Conservation (phyloP, 2,888 invertebrate genomes). For the Ditylenchus weischeri region DNA sequence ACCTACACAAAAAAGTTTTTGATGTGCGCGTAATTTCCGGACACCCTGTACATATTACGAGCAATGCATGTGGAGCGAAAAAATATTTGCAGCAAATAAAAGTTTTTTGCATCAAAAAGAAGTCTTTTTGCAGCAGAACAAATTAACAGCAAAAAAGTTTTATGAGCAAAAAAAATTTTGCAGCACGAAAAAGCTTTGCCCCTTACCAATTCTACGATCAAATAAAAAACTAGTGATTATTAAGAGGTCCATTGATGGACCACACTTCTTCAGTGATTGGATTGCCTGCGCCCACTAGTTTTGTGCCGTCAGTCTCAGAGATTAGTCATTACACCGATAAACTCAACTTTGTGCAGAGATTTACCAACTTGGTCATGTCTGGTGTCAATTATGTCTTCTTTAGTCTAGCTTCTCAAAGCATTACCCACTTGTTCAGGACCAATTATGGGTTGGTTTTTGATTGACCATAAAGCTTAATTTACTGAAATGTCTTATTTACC, state of each 20-base stretch:
- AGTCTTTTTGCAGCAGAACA: no score
- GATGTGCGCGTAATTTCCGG: no score
- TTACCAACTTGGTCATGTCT: conserved; percentile 21
- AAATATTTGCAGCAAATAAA: no score
- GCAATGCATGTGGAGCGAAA: no score
- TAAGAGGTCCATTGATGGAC: conserved; percentile 27
- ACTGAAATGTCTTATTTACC: no score
- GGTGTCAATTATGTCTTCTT: conserved; percentile 15
- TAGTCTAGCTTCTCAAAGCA: conserved; percentile 13
- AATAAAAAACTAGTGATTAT: not conserved
- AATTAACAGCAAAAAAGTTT: no score
- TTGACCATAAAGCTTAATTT: no score
- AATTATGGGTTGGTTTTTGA: conserved; percentile 26
- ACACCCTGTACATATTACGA: no score
- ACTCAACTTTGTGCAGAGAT: conserved; percentile 25
- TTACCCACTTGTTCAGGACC: conserved; percentile 18
- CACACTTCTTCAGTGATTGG: conserved; percentile 25
- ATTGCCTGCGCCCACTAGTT: conserved; percentile 24
- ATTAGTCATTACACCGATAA: conserved; percentile 18
- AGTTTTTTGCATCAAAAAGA: no score
- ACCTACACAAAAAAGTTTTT: no score
- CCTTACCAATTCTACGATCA: not conserved
- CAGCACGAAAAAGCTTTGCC: no score
- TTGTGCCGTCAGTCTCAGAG: conserved; percentile 29
- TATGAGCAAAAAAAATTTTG: no score